Evolutionary conservation across 2,888 invertebrate genomes (phyloP).

Genomic region (Mycalesis mineus): DNA sequence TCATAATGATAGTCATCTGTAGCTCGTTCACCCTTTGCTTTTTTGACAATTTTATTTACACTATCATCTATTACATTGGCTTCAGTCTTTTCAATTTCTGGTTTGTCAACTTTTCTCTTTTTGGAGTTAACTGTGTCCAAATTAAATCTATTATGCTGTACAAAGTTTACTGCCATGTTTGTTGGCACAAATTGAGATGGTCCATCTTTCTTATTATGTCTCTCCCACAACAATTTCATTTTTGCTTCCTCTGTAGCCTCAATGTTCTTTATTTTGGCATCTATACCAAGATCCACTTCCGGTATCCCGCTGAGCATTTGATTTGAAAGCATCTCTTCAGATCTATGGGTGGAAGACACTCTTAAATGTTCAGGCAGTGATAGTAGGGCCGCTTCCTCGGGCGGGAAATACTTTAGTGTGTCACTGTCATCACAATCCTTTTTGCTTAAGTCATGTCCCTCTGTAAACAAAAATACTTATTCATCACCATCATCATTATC

Average conservation of each 20-base stretch:
- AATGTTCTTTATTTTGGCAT: constrained; percentile 98
- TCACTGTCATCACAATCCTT: constrained; percentile 66
- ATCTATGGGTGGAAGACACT: constrained; percentile 89
- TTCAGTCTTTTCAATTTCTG: constrained; percentile 58
- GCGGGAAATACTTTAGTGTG: constrained; percentile 83
- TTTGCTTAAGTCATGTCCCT: constrained; percentile 56
- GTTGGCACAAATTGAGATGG: constrained; percentile 98
- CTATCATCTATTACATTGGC: constrained; percentile 62
- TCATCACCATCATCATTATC: too few species aligned
- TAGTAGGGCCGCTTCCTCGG: constrained; percentile 93
- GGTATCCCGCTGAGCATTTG: constrained; percentile 99
- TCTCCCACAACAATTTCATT: constrained; percentile 91
- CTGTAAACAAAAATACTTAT: constrained; percentile 43
- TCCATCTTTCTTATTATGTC: constrained; percentile 93
- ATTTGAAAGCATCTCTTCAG: constrained; percentile 99
- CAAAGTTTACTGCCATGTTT: constrained; percentile 99
- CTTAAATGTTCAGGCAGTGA: constrained; percentile 93
- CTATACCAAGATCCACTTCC: constrained; percentile 99
- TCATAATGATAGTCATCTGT: constrained; percentile 99
- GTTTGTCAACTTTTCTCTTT: constrained; percentile 79
- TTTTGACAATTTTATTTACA: constrained; percentile 76
- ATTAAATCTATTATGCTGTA: constrained; percentile 97
- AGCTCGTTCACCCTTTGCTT: constrained; percentile 90
- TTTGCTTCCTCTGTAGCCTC: constrained; percentile 99
- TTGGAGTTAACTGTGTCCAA: constrained; percentile 84